Evolutionary conservation across 1,140 invertebrate genomes (phyloP).

Genomic region (Reticulitermes speratus): DNA sequence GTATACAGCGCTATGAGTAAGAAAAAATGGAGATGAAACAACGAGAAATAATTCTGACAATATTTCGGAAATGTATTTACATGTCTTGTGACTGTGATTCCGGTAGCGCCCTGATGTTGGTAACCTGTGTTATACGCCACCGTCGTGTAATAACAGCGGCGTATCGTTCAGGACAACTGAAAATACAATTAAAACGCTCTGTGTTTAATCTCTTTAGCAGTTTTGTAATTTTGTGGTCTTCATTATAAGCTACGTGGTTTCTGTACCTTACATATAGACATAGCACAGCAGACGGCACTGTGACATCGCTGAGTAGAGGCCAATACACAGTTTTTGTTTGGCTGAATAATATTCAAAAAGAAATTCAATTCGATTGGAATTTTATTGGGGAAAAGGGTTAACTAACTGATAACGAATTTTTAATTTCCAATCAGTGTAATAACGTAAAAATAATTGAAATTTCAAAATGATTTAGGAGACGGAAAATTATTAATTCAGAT

Average conservation of each 20-base stretch:
- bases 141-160: neutral
- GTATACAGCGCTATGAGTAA: no score
- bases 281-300: neutral
- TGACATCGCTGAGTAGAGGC: neutral
- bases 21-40: no score
- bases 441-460: conserved; percentile 19
- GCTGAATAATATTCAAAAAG: neutral
- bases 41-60: no score
- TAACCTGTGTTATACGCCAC: no score
- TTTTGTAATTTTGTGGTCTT: neutral
- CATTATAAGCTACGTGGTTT: neutral
- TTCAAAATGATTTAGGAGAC: conserved; percentile 9
- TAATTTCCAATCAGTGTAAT: conserved; percentile 17
- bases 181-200: no score
- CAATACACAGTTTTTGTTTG: neutral
- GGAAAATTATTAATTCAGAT: conserved; percentile 17
- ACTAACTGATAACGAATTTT: conserved; percentile 19
- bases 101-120: no score
- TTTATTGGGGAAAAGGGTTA: neutral
- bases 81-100: no score
- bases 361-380: conserved; percentile 14
- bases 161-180: neutral
- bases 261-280: neutral
- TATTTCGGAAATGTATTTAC: no score
- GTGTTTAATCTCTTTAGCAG: neutral